A percentile compares a stretch with the other conserved stretches of the same genome.
Conservation (phyloP, 1,140 invertebrate species). For the Theocolax elegans region DNA sequence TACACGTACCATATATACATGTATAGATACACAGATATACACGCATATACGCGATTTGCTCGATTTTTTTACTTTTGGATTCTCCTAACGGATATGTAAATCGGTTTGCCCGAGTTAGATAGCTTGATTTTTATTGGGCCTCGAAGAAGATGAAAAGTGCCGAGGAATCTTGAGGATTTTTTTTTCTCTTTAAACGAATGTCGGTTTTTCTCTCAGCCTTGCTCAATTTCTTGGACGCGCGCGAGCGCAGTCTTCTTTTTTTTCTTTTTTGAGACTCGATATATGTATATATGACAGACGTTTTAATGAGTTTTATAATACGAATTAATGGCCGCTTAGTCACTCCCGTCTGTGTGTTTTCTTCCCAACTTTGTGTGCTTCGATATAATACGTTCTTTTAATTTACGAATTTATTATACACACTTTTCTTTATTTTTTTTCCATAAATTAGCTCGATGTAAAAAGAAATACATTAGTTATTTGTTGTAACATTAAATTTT, state of each 20-base stretch:
- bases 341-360: background rate
- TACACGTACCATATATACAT: too few relatives aligned
- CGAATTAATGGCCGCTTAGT: background rate
- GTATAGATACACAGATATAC: too few relatives aligned
- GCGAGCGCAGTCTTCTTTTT: conserved; percentile 16
- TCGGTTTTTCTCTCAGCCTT: too few relatives aligned
- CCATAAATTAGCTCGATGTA: too few relatives aligned
- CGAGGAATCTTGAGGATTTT: background rate
- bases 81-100: conserved; percentile 26
- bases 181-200: background rate
- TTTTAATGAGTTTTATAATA: background rate
- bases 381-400: background rate
- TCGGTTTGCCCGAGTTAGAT: background rate
- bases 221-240: conserved; percentile 44
- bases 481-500: too few relatives aligned
- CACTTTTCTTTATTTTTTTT: too few relatives aligned
- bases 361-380: background rate
- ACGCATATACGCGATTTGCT: too few relatives aligned
- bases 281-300: background rate
- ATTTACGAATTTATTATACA: background rate
- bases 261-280: conserved; percentile 16
- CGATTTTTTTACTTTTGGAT: too few relatives aligned
- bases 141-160: background rate
- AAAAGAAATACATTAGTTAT: too few relatives aligned
- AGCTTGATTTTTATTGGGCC: background rate